Evolutionary conservation across 2,113 vertebrate genomes (phyloP), one percentile per base, ranked within the genome.

Genomic region (Toxotes jaculatrix): DNA sequence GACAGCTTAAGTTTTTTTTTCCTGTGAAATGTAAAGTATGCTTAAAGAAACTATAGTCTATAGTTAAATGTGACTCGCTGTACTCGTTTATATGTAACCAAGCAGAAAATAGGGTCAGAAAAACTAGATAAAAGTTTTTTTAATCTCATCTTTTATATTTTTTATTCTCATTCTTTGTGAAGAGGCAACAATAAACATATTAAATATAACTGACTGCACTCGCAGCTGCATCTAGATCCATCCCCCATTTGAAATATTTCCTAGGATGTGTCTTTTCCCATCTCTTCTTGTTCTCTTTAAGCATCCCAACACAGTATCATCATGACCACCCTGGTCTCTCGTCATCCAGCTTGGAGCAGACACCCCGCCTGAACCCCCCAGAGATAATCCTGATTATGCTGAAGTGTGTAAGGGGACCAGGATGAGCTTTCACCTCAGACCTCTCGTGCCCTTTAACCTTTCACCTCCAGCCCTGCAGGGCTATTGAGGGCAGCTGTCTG

Each of bases 371-470:
- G 76, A 81, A 63, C 79, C 47, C 53, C 56, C 42, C 23, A 40
- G 31, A 86, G 80, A 88, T 91, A 88, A 92, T 92, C 91, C 85
- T 79, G 85, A 91, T 90, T 92, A 91, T 85, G 69, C 67, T 36
- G 75, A 86, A 87, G 83, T 83, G 78, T 70, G 82, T 87, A 45
- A 84, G 56, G 74, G 72, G 78, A 78, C 81, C 75, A 51, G 47
- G 82, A 92, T 79, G 88, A 89, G 89, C 84, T 91, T 89, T 91
- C 89, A 89, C 88, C 77, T 79, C 70, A 74, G 85, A 85, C 84
- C 90, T 70, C 45, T 67, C 1, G 7, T 81, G 88, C 84, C 90
- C 91, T 93, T 86, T 92, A 71, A 94, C 90, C 94, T 92, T 93
- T 94, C 88, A 88, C 85, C 90, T 85, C 74, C 13, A 13, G 66